These are phyloP conservation scores for Euwallacea similis DNA, from an alignment of 1,140 invertebrate genomes.

Conservation along the genomic window DNA sequence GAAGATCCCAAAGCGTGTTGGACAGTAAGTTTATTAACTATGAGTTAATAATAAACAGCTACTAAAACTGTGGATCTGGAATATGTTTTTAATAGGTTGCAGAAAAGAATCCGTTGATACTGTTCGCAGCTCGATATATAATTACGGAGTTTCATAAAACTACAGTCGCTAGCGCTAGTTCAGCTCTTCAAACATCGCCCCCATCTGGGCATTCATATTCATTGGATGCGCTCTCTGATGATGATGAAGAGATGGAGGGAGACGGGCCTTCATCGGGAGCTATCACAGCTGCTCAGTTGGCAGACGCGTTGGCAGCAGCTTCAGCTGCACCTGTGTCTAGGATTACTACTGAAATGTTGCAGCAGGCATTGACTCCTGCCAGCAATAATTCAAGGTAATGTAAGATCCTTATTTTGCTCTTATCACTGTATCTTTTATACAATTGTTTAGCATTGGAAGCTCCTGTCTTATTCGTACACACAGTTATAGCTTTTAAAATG, in stretches of 20 bases:
- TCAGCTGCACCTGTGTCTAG: slow-evolving; percentile 42
- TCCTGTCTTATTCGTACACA: too few relatives aligned
- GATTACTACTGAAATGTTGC: slow-evolving; percentile 64
- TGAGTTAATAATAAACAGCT: not conserved
- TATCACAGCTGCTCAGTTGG: slow-evolving; percentile 58
- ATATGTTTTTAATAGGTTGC: slow-evolving; percentile 51
- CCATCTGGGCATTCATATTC: slow-evolving; percentile 56
- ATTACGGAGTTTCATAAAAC: slow-evolving; percentile 59
- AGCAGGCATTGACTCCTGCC: slow-evolving; percentile 57
- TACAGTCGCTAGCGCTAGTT: slow-evolving; percentile 40
- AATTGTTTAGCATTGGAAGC: not conserved
- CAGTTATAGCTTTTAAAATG: too few relatives aligned
- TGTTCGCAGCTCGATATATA: slow-evolving; percentile 58
- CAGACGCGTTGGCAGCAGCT: slow-evolving; percentile 57
- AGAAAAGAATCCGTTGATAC: slow-evolving; percentile 57
- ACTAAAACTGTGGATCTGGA: not conserved
- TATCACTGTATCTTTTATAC: not conserved
- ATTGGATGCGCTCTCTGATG: slow-evolving; percentile 59
- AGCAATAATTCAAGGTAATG: slow-evolving; percentile 32
- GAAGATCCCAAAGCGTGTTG: slow-evolving; percentile 55
- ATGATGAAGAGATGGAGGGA: slow-evolving; percentile 60
- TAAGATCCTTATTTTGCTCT: not conserved
- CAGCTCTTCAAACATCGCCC: slow-evolving; percentile 45
- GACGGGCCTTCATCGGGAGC: slow-evolving; percentile 50
- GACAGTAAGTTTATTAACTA: slow-evolving; percentile 14